Percentiles rank a stretch among this genome's conserved stretches.
phyloP scores from a whole-genome alignment of 2,888 invertebrate genomes.

The Gryllus longicercus region DNA sequence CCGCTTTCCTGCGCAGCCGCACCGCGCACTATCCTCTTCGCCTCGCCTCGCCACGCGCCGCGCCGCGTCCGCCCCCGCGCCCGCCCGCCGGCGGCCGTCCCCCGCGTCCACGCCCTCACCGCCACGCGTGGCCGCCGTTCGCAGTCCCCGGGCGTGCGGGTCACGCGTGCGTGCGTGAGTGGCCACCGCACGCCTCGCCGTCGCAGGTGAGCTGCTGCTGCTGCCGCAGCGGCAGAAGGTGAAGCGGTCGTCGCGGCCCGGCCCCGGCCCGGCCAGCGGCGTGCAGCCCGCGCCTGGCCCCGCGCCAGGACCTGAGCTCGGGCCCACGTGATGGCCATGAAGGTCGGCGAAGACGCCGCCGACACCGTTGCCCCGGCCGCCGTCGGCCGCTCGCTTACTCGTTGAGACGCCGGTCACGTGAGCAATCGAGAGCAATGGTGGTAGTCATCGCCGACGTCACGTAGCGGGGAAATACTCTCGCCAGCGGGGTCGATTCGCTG shows the following conservation, averaged over 20 bases:
- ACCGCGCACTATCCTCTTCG: background rate
- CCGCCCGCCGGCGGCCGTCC: no score
- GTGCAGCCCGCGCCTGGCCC: background rate
- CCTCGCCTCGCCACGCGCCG: no score
- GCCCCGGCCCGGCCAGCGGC: background rate
- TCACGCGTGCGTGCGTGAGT: background rate
- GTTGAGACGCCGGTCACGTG: background rate
- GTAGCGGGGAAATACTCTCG: constrained; percentile 2
- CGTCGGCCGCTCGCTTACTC: no score
- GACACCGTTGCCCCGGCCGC: no score
- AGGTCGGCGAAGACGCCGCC: background rate
- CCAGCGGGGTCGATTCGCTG: background rate
- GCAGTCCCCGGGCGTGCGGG: background rate
- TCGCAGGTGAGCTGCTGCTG: background rate
- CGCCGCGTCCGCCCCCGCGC: no score
- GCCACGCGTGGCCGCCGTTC: background rate
- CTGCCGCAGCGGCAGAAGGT: background rate
- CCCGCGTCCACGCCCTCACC: background rate
- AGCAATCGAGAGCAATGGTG: constrained; percentile 11
- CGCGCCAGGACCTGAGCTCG: background rate
- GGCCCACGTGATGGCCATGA: background rate
- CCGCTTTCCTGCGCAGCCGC: background rate
- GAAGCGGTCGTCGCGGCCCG: background rate
- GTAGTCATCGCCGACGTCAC: constrained; percentile 1
- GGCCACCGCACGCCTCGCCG: background rate